phyloP scores from a whole-genome alignment of 2,113 vertebrate species.

The Tapirus terrestris region DNA sequence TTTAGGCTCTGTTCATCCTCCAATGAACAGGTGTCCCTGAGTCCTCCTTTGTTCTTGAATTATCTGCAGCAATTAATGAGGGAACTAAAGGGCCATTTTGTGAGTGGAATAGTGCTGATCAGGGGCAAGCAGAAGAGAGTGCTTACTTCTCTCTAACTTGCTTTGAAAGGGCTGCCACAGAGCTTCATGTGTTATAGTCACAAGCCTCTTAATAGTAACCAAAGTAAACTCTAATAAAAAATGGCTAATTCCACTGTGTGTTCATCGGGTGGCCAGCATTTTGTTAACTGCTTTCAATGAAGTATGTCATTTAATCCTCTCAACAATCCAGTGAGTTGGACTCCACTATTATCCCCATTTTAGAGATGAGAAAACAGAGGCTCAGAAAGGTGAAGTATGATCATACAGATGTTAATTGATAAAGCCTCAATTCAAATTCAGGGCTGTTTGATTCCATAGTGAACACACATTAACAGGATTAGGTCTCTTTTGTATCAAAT shows the following conservation, averaged over 20 bases:
- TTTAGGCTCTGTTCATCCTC: neutral
- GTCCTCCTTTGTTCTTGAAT: neutral
- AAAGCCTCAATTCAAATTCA: neutral
- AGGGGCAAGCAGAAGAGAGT: neutral
- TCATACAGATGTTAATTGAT: neutral
- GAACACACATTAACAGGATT: neutral
- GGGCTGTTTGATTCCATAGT: neutral
- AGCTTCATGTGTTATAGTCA: neutral
- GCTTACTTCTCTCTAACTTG: neutral
- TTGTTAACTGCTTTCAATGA: neutral
- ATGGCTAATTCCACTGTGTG: neutral
- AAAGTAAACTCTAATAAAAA: conserved; percentile 23
- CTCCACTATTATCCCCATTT: neutral
- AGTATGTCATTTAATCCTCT: neutral
- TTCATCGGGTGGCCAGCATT: neutral
- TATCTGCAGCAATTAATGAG: neutral
- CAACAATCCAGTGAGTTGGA: neutral
- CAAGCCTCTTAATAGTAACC: neutral
- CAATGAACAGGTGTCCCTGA: neutral
- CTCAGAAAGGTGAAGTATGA: neutral
- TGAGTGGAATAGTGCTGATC: neutral
- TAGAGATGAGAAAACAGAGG: neutral
- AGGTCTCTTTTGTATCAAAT: neutral
- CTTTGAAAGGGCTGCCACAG: neutral
- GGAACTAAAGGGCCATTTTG: neutral